phyloP scores from a whole-genome alignment of 2,888 invertebrate species.

The Dicyrtoma fusca region DNA sequence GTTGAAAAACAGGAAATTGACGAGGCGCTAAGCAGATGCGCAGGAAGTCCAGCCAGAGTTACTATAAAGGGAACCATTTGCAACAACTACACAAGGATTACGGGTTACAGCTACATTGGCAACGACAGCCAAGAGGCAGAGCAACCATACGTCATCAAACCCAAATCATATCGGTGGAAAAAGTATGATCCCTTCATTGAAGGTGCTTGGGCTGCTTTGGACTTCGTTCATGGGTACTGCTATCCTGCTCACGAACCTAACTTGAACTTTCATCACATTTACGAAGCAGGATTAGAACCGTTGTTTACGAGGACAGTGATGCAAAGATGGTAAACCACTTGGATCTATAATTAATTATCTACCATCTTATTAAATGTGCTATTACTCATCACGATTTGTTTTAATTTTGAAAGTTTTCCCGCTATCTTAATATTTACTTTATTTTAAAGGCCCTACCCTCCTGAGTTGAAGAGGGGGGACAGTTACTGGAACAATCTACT shows the following conservation, averaged over 20 bases:
- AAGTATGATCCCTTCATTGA: constrained; percentile 47
- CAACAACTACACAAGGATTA: constrained; percentile 23
- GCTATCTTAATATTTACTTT: no score
- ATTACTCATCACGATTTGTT: no score
- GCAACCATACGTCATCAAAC: constrained; percentile 22
- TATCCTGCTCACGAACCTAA: constrained; percentile 34
- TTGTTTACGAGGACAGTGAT: constrained; percentile 43
- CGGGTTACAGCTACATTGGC: neutral
- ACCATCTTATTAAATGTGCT: no score
- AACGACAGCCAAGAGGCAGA: constrained; percentile 3
- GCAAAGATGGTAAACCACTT: constrained; percentile 39
- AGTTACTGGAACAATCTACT: constrained; percentile 47
- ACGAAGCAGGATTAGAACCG: constrained; percentile 39
- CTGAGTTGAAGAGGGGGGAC: constrained; percentile 35
- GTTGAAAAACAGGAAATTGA: constrained; percentile 26
- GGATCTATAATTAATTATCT: neutral
- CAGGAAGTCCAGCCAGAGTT: neutral
- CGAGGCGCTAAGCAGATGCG: constrained; percentile 24
- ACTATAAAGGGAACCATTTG: constrained; percentile 34
- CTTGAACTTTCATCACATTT: constrained; percentile 42
- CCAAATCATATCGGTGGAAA: constrained; percentile 43
- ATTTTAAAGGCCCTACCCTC: constrained; percentile 35
- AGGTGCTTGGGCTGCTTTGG: constrained; percentile 47
- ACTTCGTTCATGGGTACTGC: constrained; percentile 48
- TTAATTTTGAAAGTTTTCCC: no score